Base-by-base conservation (phyloP, 1,140 invertebrate species). In the Scylla paramamosain region DNA sequence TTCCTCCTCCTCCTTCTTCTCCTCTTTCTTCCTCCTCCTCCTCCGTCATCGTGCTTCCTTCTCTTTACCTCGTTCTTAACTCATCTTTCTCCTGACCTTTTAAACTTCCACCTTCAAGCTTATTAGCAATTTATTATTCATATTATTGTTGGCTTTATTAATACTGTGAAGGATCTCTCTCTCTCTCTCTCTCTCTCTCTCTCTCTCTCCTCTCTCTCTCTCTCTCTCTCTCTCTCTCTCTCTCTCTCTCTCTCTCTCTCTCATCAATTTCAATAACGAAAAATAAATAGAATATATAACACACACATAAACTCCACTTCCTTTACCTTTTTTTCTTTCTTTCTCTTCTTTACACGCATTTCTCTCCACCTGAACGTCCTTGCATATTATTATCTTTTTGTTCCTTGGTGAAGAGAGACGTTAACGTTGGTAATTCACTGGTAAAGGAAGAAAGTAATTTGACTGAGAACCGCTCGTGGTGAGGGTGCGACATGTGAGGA, bases 401-500 rank as follows among this genome's bases (percentile, higher is more conserved):
- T 77, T n/a, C 67, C 67, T 59, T 20, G 12, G 52, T 59, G n/a
- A 77, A 25, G n/a, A n/a, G 67, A 77, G 67, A 77, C 67, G 67
- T 25, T n/a, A 77, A 77, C 67, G 67, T n/a, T 77, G 20, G 67
- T 77, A n/a, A 77, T 77, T n/a, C n/a, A n/a, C 20, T 77, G 67
- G n/a, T 77, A n/a, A 77, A 77, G 67, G 67, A 77, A 77, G 67
- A 77, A n/a, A 77, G n/a, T 77, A 77, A 77, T 77, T 77, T 77
- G 3, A 59, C 12, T 59, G 16, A 59, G 52, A 14, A 0, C 0
- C 16, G 10, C 16, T 12, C 52, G 12, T 59, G 52, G 52, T 77
- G 67, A n/a, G 52, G 0, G 52, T 59, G 20, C 20, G 20, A 59
- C 52, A 59, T 59, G 52, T 20, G 3, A 16, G 52, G 52, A 20